Conservation (phyloP, 2,797 vertebrate genomes). For the Epinephelus malabaricus region DNA sequence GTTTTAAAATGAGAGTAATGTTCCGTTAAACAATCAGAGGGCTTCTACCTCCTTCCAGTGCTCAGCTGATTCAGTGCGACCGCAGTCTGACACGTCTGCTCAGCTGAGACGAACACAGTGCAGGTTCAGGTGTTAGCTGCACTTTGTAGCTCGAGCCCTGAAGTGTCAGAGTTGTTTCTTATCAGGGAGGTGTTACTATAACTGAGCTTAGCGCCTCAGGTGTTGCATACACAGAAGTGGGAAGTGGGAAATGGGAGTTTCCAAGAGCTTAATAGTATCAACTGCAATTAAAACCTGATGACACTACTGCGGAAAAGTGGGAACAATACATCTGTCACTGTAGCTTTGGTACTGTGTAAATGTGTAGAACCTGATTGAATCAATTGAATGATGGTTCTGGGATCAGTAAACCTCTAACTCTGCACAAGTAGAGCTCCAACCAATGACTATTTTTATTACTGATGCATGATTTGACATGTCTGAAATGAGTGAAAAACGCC, state of each 20-base stretch:
- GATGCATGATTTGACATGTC: not conserved
- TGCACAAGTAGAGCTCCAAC: not conserved
- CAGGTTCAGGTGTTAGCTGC: constrained; percentile 42
- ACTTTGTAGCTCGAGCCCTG: constrained; percentile 37
- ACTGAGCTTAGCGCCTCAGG: constrained; percentile 4
- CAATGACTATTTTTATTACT: not conserved
- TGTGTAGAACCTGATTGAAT: not conserved
- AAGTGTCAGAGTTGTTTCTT: constrained; percentile 27
- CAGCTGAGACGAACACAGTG: constrained; percentile 22
- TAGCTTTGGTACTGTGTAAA: not conserved
- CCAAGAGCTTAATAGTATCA: not conserved
- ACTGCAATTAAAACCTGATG: not conserved
- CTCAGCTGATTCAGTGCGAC: not conserved
- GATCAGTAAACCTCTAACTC: not conserved
- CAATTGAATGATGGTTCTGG: not conserved
- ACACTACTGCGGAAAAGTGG: not conserved
- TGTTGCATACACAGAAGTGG: not conserved
- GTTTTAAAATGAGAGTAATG: constrained; percentile 5
- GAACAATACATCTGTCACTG: not conserved
- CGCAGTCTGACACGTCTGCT: constrained; percentile 35
- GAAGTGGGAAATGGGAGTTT: not conserved
- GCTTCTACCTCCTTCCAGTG: not conserved
- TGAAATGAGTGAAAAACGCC: not conserved
- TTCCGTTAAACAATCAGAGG: not conserved
- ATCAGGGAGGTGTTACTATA: not conserved